These are phyloP conservation scores for Drosophila littoralis DNA, from an alignment of 1,140 invertebrate species.

Conservation along the genomic window DNA sequence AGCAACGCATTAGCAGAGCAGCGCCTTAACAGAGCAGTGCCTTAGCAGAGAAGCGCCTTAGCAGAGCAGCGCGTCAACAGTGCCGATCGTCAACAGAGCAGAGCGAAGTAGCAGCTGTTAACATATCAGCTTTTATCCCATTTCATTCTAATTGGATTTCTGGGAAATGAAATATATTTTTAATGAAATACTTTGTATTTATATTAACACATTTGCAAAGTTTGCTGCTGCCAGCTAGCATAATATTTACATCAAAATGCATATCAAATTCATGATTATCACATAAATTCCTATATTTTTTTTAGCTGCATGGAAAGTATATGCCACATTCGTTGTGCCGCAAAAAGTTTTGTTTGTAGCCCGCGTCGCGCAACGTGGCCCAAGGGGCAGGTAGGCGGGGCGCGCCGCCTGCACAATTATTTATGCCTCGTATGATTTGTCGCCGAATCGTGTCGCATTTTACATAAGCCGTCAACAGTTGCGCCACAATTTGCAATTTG, in stretches of 20 bases:
- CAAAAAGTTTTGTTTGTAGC: not conserved
- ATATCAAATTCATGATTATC: too few relatives aligned
- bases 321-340: not conserved
- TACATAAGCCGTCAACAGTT: slow-evolving; percentile 50
- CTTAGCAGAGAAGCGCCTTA: not conserved
- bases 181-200: too few relatives aligned
- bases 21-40: not conserved
- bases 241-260: too few relatives aligned
- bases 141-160: too few relatives aligned
- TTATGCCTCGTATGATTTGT: slow-evolving; percentile 61
- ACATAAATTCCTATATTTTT: too few relatives aligned
- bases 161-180: too few relatives aligned
- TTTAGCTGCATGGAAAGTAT: not conserved
- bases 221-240: too few relatives aligned
- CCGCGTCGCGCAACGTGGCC: not conserved
- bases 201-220: too few relatives aligned
- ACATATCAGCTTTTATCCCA: too few relatives aligned
- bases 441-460: slow-evolving; percentile 39
- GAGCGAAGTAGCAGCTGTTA: not conserved
- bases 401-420: slow-evolving; percentile 37
- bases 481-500: slow-evolving; percentile 28
- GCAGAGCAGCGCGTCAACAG: not conserved
- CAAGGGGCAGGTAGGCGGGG: not conserved
- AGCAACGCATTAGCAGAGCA: not conserved
- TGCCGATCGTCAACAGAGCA: not conserved